Evolutionary conservation across 2,888 invertebrate genomes (phyloP).

Genomic region (Tiliacea aurago): DNA sequence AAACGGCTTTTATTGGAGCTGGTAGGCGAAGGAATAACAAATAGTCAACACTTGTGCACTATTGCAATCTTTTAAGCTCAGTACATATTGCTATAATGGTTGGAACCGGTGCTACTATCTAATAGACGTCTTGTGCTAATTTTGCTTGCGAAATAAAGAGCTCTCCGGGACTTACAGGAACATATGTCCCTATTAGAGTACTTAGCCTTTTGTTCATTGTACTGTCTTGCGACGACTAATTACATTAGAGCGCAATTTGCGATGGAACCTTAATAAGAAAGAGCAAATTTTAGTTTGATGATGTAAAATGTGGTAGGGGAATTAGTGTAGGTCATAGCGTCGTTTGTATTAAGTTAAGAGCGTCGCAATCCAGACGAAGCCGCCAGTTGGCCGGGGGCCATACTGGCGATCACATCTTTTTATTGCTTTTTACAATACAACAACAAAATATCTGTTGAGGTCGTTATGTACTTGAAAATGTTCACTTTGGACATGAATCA

Average conservation of each 20-base stretch:
- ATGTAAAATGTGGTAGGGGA: conserved; percentile 58
- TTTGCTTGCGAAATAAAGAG: conserved; percentile 24
- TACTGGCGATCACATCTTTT: conserved; percentile 64
- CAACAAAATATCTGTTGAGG: conserved; percentile 58
- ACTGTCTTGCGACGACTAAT: conserved; percentile 25
- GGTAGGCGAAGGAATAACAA: conserved; percentile 62
- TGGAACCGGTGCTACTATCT: conserved; percentile 21
- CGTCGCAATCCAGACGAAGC: conserved; percentile 72
- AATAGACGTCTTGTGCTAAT: conserved; percentile 29
- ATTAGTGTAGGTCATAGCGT: conserved; percentile 67
- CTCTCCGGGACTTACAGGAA: neutral
- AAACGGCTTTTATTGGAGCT: conserved; percentile 60
- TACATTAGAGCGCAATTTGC: conserved; percentile 9
- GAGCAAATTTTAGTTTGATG: conserved; percentile 35
- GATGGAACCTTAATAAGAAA: conserved; percentile 18
- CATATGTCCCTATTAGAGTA: conserved; percentile 7
- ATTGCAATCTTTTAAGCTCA: conserved; percentile 58
- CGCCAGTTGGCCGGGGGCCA: conserved; percentile 79
- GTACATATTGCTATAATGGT: conserved; percentile 50
- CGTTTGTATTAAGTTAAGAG: conserved; percentile 68
- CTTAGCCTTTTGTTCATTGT: conserved; percentile 2
- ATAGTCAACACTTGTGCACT: conserved; percentile 63
- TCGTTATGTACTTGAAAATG: conserved; percentile 57
- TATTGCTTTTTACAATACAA: conserved; percentile 70
- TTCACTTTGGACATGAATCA: conserved; percentile 46